Percentiles rank a stretch among this genome's conserved stretches.
These are phyloP conservation scores for Eupsilia transversa DNA, from an alignment of 2,888 invertebrate genomes.

Conservation along the genomic window DNA sequence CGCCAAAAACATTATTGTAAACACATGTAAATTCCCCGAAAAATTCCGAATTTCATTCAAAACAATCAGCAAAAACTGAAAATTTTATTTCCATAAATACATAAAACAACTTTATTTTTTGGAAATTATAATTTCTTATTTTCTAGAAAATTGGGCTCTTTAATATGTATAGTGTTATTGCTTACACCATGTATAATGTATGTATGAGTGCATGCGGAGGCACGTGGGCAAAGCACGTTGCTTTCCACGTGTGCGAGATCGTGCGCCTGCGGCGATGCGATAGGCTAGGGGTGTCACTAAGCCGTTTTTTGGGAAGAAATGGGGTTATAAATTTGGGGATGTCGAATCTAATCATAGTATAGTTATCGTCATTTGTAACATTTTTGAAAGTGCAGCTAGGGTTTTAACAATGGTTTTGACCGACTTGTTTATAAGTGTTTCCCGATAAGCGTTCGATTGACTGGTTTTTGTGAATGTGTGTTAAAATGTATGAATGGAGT, in stretches of 20 bases:
- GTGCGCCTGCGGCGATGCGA: conserved; percentile 49
- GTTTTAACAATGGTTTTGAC: not conserved
- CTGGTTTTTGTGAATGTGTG: conserved; percentile 25
- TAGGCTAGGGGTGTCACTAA: conserved; percentile 58
- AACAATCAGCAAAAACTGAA: conserved; percentile 16
- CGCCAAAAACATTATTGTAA: conserved; percentile 14
- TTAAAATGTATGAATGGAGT: conserved; percentile 41
- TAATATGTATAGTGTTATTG: conserved; percentile 51
- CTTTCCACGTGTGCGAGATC: conserved; percentile 67
- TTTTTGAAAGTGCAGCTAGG: not conserved
- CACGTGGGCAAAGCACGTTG: conserved; percentile 73
- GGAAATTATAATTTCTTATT: conserved; percentile 33
- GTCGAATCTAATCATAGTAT: too few relatives aligned
- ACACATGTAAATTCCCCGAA: conserved; percentile 20
- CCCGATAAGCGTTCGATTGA: conserved; percentile 36
- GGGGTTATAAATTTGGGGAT: too few relatives aligned
- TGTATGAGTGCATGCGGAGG: conserved; percentile 48
- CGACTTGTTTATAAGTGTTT: conserved; percentile 3
- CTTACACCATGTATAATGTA: conserved; percentile 59
- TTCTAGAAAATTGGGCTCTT: conserved; percentile 43
- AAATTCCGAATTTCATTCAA: not conserved
- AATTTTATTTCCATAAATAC: conserved; percentile 31
- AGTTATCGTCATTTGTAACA: too few relatives aligned
- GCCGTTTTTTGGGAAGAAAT: not conserved
- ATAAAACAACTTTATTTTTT: not conserved